phyloP scores from a whole-genome alignment of 1,140 invertebrate genomes.

The Polyergus mexicanus region DNA sequence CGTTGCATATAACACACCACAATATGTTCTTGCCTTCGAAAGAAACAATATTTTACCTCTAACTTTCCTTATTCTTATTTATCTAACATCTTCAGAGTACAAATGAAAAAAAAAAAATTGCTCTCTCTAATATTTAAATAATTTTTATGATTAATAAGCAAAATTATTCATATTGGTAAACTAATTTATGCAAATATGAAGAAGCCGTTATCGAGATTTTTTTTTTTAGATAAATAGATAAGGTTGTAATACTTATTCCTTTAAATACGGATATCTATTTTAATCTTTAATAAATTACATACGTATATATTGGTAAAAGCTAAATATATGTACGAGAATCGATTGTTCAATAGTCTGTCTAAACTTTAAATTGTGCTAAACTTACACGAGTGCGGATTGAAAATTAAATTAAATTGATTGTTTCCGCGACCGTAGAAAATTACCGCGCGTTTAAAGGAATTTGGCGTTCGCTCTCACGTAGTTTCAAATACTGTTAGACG shows the following conservation, averaged over 20 bases:
- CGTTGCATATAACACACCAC: constrained; percentile 48
- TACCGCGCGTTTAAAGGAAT: constrained; percentile 25
- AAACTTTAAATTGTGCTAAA: constrained; percentile 26
- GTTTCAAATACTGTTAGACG: constrained; percentile 22
- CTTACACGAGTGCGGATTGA: neutral
- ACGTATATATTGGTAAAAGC: neutral
- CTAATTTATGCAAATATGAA: neutral
- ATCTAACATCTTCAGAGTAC: neutral
- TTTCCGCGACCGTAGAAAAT: constrained; percentile 20
- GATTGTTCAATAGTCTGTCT: constrained; percentile 20
- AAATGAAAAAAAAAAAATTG: neutral
- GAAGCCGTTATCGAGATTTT: neutral
- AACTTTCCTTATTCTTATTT: neutral
- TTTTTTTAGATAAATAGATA: neutral
- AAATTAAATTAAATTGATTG: constrained; percentile 55
- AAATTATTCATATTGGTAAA: neutral
- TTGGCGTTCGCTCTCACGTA: constrained; percentile 13
- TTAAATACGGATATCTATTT: neutral
- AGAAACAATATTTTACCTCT: constrained; percentile 6
- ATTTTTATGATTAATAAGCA: neutral
- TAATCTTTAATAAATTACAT: neutral
- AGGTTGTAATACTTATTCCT: neutral
- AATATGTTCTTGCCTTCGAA: constrained; percentile 55
- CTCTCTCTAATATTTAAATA: neutral
- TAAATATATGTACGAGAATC: neutral